These are phyloP conservation scores for Probaryconus sp. DNA, from an alignment of 1,140 invertebrate species.

Conservation along the genomic window DNA sequence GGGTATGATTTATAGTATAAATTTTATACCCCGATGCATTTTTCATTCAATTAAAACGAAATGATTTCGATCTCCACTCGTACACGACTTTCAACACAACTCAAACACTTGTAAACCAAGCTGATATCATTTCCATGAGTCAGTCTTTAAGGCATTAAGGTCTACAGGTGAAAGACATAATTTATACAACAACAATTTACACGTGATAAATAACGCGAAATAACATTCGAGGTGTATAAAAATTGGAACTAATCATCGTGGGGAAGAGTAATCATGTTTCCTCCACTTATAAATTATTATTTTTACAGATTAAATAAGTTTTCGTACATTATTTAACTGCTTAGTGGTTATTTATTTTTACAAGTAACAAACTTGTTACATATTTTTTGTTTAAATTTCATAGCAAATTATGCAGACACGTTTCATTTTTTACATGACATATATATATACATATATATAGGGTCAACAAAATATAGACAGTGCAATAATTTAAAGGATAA, in stretches of 20 bases:
- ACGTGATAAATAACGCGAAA: conserved; percentile 36
- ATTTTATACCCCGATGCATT: conserved; percentile 23
- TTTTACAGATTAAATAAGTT: conserved; percentile 1
- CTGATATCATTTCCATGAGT: conserved; percentile 36
- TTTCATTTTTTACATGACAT: no score
- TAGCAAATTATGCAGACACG: no score
- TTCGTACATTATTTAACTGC: neutral
- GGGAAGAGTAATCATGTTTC: conserved; percentile 9
- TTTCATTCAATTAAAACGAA: conserved; percentile 49
- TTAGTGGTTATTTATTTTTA: no score
- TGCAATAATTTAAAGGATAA: no score
- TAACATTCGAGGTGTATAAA: conserved; percentile 22
- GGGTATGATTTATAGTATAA: no score
- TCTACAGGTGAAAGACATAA: conserved; percentile 50
- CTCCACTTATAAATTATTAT: conserved; percentile 13
- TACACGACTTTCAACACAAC: conserved; percentile 17
- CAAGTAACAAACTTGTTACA: no score
- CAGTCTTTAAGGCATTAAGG: conserved; percentile 14
- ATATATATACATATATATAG: no score
- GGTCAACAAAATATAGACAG: no score
- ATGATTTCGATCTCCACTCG: conserved; percentile 23
- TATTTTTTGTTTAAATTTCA: no score
- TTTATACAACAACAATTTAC: conserved; percentile 41
- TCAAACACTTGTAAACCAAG: conserved; percentile 33
- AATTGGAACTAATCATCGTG: conserved; percentile 18